Base-by-base conservation (phyloP, 2,797 vertebrate genomes). In the Malacoctenus gilli region DNA sequence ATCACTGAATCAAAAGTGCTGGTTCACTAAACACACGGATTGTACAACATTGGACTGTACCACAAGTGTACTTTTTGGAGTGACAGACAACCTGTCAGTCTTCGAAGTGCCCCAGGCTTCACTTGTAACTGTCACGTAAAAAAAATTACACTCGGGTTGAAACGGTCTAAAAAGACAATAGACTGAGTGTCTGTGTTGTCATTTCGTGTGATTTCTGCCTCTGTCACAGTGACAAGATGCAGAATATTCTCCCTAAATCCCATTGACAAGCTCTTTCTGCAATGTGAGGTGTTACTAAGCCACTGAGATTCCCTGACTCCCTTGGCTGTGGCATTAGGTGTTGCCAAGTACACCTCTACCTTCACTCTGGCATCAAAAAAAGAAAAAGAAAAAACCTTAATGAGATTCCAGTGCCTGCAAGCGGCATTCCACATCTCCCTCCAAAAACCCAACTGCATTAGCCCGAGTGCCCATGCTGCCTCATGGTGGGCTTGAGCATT, bases 301-400 rank as follows among this genome's bases (percentile, higher is more conserved):
- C 68, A 41, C 38, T 39, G 68, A 77, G 68, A 72, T 83, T 77
- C 61, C 68, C 43, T 43, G 44, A 71, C 68, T 78, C 63, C 68
- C 56, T 55, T 40, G 59, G 61, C 40, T 78, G 68, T 58, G 52
- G 57, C n/a, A 42, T 59, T 59, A 57, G 47, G 74, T 23, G 52
- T 49, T 75, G 84, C 83, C 86, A 85, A 80, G 50, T 70, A 76
- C 76, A 83, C 80, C 77, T 85, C 84, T 79, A 81, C 84, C 72
- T 82, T 81, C 63, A 85, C 76, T 79, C 71, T 71, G 46, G 52
- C 53, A 73, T 65, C 77, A 82, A 65, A 80, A 75, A 62, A 2
- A 28, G 9, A 23, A 23, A 23, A 23, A n/a, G 9, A 28, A 28
- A 28, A 60, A 39, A 53, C 63, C 68, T n/a, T 79, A 85, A 86